Conservation (phyloP, 1,140 invertebrate species). For the Battus philenor region DNA sequence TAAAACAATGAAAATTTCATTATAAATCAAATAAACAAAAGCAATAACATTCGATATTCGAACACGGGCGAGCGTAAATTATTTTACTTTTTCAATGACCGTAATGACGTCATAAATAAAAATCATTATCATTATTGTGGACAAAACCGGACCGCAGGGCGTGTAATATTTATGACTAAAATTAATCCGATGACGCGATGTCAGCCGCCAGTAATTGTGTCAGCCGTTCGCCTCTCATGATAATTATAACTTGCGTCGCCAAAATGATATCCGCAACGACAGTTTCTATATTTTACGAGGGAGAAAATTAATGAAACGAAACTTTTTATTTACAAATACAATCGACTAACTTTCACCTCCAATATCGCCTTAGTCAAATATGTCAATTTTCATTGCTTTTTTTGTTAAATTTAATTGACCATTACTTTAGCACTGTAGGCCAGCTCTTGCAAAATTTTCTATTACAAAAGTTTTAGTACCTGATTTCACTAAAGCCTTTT, state of each 20-base stretch:
- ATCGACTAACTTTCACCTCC: too few relatives aligned
- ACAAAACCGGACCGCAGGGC: neutral
- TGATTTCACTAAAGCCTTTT: too few relatives aligned
- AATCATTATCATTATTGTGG: slow-evolving; percentile 3
- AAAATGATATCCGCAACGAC: slow-evolving; percentile 2
- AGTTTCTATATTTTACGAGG: too few relatives aligned
- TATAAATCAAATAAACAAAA: neutral
- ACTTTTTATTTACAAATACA: too few relatives aligned
- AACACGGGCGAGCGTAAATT: neutral
- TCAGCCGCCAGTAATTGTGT: slow-evolving; percentile 27
- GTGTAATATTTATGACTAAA: slow-evolving; percentile 23
- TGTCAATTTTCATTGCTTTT: too few relatives aligned
- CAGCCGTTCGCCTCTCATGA: slow-evolving; percentile 22
- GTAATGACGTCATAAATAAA: slow-evolving; percentile 2
- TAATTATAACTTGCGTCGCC: slow-evolving; percentile 19
- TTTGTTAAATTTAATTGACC: too few relatives aligned
- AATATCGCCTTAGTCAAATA: too few relatives aligned
- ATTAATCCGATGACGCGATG: slow-evolving; percentile 27
- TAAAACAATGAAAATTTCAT: neutral
- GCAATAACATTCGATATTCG: neutral
- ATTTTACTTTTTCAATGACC: slow-evolving; percentile 1
- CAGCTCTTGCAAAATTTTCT: too few relatives aligned
- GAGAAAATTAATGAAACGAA: too few relatives aligned
- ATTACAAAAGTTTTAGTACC: too few relatives aligned
- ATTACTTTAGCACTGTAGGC: too few relatives aligned